A percentile compares a stretch with the other conserved stretches of the same genome.
These are phyloP conservation scores for Furcula furcula DNA, from an alignment of 2,888 invertebrate genomes.

Conservation along the genomic window DNA sequence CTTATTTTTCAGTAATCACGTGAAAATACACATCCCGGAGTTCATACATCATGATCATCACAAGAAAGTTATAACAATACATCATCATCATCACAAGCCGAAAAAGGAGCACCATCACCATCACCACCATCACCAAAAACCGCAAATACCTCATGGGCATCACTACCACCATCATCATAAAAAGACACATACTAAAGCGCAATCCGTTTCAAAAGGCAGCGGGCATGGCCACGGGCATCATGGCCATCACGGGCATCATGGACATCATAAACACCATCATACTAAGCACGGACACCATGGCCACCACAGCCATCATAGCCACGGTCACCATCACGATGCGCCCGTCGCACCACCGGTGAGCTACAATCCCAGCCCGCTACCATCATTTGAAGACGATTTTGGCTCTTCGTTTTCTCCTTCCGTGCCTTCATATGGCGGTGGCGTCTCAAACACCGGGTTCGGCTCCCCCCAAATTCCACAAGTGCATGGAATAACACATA, in stretches of 20 bases:
- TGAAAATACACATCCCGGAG: conserved; percentile 82
- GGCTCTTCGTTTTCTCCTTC: conserved; percentile 44
- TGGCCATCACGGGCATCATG: conserved; percentile 24
- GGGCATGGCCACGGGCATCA: conserved; percentile 28
- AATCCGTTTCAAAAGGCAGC: conserved; percentile 47
- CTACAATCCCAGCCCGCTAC: conserved; percentile 43
- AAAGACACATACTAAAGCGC: conserved; percentile 52
- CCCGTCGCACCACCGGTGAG: conserved; percentile 32
- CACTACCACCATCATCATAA: conserved; percentile 63
- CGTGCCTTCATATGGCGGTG: conserved; percentile 41
- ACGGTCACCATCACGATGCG: conserved; percentile 50
- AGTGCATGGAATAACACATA: conserved; percentile 51
- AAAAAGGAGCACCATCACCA: conserved; percentile 70
- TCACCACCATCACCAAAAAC: conserved; percentile 55
- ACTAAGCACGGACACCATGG: conserved; percentile 31
- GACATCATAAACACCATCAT: conserved; percentile 16
- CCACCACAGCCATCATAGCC: conserved; percentile 38
- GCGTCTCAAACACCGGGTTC: conserved; percentile 18
- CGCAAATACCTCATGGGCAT: conserved; percentile 49
- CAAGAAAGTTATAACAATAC: conserved; percentile 82
- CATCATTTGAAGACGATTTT: conserved; percentile 55
- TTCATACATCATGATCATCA: conserved; percentile 82
- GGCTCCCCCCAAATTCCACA: conserved; percentile 38
- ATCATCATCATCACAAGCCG: conserved; percentile 76
- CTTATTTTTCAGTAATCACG: conserved; percentile 74